Conservation (phyloP, 23 tunicate genomes). For the Oikopleura dioica region DNA sequence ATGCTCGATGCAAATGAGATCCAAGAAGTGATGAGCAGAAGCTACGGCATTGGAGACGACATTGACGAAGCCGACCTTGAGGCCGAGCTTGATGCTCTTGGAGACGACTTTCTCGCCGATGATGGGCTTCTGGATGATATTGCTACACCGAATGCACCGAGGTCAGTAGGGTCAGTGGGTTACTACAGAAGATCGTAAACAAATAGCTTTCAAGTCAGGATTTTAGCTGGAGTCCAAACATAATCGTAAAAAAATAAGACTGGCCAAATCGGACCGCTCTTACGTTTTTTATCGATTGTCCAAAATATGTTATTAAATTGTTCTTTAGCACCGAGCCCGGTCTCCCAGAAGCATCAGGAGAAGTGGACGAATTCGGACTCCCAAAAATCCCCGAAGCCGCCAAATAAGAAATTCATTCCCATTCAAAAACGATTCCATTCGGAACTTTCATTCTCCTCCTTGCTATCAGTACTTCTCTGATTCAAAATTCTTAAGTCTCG, state of each 20-base stretch:
- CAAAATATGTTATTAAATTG: too few relatives aligned
- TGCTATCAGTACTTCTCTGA: too few relatives aligned
- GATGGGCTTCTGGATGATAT: slow-evolving; percentile 8
- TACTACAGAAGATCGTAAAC: too few relatives aligned
- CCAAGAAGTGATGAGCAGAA: slow-evolving; percentile 63
- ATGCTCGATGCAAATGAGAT: slow-evolving; percentile 73
- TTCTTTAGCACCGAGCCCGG: slow-evolving; percentile 6
- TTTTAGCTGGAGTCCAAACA: too few relatives aligned
- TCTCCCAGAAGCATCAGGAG: not conserved
- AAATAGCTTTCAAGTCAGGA: too few relatives aligned
- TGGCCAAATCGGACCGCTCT: too few relatives aligned
- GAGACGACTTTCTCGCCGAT: slow-evolving; percentile 88
- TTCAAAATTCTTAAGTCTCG: too few relatives aligned
- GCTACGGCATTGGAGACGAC: slow-evolving; percentile 79
- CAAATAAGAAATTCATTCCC: not conserved
- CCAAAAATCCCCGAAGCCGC: not conserved
- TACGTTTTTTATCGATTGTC: too few relatives aligned
- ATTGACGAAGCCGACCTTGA: slow-evolving; percentile 89
- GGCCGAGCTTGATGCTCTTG: slow-evolving; percentile 93
- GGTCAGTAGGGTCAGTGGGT: too few relatives aligned
- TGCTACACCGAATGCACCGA: not conserved
- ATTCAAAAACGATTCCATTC: too few relatives aligned
- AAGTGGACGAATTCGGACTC: not conserved
- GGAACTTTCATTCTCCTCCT: too few relatives aligned
- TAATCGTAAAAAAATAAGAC: too few relatives aligned